A percentile compares a stretch with the other conserved stretches of the same genome.
Evolutionary conservation across 2,888 invertebrate genomes (phyloP).

Genomic region (Scrobipalpa atriplicella): DNA sequence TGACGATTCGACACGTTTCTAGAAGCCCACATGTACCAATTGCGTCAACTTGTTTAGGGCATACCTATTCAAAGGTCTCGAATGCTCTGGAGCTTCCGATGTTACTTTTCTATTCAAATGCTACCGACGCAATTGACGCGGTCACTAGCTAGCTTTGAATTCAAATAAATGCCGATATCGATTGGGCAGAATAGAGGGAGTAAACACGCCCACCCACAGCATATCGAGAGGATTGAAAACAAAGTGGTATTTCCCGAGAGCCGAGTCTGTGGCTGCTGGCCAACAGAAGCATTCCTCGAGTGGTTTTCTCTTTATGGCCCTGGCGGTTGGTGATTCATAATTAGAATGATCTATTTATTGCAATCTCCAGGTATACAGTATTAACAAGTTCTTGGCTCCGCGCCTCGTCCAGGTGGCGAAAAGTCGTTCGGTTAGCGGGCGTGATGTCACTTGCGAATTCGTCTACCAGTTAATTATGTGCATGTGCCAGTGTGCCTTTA

Average conservation of each 20-base stretch:
- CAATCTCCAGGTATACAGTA: background rate
- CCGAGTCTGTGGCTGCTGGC: slow-evolving; percentile 54
- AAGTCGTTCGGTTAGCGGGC: slow-evolving; percentile 2
- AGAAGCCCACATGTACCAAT: background rate
- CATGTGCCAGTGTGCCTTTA: slow-evolving; percentile 3
- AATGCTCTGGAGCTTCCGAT: background rate
- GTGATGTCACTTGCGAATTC: slow-evolving; percentile 12
- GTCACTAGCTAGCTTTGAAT: background rate
- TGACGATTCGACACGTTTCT: background rate
- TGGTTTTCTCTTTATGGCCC: slow-evolving; percentile 53
- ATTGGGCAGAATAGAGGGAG: slow-evolving; percentile 3
- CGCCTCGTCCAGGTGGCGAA: slow-evolving; percentile 32
- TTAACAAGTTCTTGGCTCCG: slow-evolving; percentile 21
- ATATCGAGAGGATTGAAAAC: slow-evolving; percentile 54
- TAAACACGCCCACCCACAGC: slow-evolving; percentile 36
- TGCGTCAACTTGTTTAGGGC: background rate
- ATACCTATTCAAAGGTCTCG: background rate
- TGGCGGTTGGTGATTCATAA: slow-evolving; percentile 51
- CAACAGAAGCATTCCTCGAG: slow-evolving; percentile 61
- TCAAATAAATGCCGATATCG: slow-evolving; percentile 8
- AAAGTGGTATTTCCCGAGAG: slow-evolving; percentile 55
- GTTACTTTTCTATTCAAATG: background rate
- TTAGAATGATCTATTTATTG: slow-evolving; percentile 22
- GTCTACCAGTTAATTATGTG: background rate
- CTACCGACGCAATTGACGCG: slow-evolving; percentile 1